phyloP scores from a whole-genome alignment of 2,113 vertebrate species.

The Myotis yumanensis region DNA sequence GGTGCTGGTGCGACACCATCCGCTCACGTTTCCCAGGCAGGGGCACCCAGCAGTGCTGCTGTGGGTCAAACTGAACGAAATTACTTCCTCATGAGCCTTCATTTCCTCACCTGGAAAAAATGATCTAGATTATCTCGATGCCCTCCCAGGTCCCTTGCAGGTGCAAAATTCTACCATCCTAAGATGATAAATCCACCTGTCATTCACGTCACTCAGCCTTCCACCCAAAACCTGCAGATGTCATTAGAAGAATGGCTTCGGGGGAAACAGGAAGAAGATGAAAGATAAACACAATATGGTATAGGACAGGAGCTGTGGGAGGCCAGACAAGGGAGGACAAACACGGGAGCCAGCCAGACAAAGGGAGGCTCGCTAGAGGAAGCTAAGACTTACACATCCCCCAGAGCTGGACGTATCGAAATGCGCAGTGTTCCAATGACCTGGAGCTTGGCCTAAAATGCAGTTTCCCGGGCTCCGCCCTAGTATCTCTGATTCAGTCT shows the following conservation, averaged over 20 bases:
- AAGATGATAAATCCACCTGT: background rate
- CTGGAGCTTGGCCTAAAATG: background rate
- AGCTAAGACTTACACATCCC: no score
- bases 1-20: accelerated
- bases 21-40: background rate
- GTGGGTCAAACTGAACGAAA: background rate
- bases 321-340: background rate
- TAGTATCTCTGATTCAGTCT: background rate
- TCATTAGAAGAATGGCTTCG: background rate
- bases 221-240: background rate
- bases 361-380: background rate
- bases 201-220: background rate
- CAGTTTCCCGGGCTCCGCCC: background rate
- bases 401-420: background rate
- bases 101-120: background rate
- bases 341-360: background rate
- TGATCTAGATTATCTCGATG: background rate
- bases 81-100: background rate
- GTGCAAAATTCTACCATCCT: background rate
- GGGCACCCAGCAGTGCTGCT: accelerated
- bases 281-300: background rate
- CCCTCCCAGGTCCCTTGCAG: background rate
- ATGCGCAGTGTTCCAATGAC: no score
- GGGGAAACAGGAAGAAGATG: background rate
- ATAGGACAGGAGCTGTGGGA: background rate